Evolutionary conservation across 2,888 invertebrate genomes (phyloP), one percentile per base, ranked within the genome.

Genomic region (Panorpa germanica): DNA sequence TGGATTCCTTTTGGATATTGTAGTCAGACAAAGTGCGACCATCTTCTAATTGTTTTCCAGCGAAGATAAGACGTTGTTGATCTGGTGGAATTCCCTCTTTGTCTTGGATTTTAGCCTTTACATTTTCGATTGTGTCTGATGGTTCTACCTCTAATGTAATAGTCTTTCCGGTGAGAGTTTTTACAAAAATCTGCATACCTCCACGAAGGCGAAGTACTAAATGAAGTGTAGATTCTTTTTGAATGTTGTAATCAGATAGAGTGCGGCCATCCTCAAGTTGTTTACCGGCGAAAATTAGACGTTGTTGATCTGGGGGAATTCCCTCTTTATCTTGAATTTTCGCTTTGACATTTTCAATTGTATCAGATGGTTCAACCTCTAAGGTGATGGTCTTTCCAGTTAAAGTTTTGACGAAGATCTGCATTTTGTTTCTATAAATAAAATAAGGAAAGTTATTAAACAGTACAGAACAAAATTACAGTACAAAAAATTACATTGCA

Each of bases 371-470:
- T 42, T 68, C 64, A 2, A 61, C 59, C 45, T 60, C 61, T 7
- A 61, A 37, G 2, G 61, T 60, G 41, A 63, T 63, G 25, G 63
- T 65, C 43, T 65, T 65, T 8, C 63, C 63, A 17, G 63, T 65
- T 11, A 64, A 42, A 3, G 63, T 64, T 43, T 63, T 63, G 6
- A 63, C 61, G 42, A 61, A 68, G 41, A 73, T 70, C 47, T 71
- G 69, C 51, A 73, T 70, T 47, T 64, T 63, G 40, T 63, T n/a
- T n/a, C n/a, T n/a, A n/a, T 63, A 37, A 65, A n/a, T n/a, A n/a
- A n/a, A n/a, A n/a, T n/a, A n/a, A n/a, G n/a, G n/a, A n/a, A n/a
- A n/a, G n/a, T n/a, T n/a, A n/a, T n/a, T n/a, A n/a, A n/a, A n/a
- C n/a, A n/a, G n/a, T n/a, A n/a, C n/a, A n/a, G n/a, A n/a, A n/a